These are phyloP conservation scores for Eupithecia pulchellata DNA, from an alignment of 2,888 invertebrate species.

Conservation along the genomic window DNA sequence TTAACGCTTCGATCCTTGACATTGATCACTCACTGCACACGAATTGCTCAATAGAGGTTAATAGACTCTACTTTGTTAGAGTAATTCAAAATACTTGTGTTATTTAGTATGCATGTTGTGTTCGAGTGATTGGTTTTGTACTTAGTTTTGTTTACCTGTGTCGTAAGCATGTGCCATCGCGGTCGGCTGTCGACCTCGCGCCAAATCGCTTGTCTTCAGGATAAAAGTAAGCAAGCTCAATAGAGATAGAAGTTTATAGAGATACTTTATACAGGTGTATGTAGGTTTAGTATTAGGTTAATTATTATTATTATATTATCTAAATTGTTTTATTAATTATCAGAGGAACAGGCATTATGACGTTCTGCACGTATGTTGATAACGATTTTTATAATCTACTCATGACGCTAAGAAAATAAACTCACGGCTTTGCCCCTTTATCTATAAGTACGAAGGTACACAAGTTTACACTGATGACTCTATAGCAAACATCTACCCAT, in stretches of 20 bases:
- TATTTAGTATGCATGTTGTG: constrained; percentile 22
- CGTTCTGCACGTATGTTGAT: constrained; percentile 6
- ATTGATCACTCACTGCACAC: constrained; percentile 28
- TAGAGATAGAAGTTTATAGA: not conserved
- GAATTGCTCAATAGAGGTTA: constrained; percentile 34
- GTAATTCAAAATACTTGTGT: not conserved
- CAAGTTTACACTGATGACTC: constrained; percentile 7
- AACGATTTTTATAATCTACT: not conserved
- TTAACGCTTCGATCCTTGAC: constrained; percentile 22
- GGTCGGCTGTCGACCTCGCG: constrained; percentile 52
- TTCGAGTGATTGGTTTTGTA: constrained; percentile 35
- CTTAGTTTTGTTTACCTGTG: constrained; percentile 36
- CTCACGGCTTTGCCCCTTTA: constrained; percentile 16
- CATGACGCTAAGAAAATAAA: not conserved
- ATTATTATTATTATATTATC: not conserved
- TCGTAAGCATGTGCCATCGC: constrained; percentile 52
- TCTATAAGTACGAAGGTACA: constrained; percentile 13
- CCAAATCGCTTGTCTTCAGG: constrained; percentile 38
- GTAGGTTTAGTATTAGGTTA: not conserved
- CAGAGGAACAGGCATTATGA: not conserved
- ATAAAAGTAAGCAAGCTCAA: not conserved
- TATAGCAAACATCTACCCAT: not conserved
- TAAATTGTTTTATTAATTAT: constrained; percentile 1
- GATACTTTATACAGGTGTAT: not conserved
- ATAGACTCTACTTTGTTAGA: constrained; percentile 28